Evolutionary conservation across 92 coral and sea anemone species (phyloP).

Genomic region (Umimayanthus kanabou): DNA sequence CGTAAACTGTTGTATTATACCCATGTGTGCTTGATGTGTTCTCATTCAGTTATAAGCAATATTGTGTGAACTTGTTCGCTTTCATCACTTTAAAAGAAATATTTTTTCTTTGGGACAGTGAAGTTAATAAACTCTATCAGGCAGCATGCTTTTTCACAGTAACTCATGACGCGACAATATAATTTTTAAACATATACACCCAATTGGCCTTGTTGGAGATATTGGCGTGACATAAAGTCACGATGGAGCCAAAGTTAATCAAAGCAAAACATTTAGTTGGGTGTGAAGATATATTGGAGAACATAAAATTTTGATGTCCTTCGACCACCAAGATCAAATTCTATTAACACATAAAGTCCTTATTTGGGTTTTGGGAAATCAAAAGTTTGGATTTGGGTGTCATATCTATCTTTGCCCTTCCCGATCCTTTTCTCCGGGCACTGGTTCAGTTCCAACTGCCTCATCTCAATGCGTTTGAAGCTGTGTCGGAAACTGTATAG

Average conservation of each 20-base stretch:
- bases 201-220: not conserved
- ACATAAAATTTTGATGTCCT: conserved; percentile 18
- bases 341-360: not conserved
- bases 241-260: not conserved
- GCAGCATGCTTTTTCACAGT: not conserved
- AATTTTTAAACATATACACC: too few relatives aligned
- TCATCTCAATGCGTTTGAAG: not conserved
- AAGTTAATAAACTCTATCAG: not conserved
- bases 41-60: not conserved
- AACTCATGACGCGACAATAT: not conserved
- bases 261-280: not conserved
- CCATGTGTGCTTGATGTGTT: too few relatives aligned
- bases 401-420: not conserved
- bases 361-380: conserved; percentile 1
- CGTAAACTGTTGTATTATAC: too few relatives aligned
- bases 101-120: not conserved
- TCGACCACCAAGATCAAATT: not conserved
- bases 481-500: too few relatives aligned
- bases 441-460: not conserved
- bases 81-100: not conserved
- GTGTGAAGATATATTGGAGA: not conserved
- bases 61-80: not conserved
- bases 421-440: not conserved
- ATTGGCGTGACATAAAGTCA: not conserved
- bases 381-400: not conserved